Percentiles rank a stretch among this genome's conserved stretches.
These are phyloP conservation scores for Dolomedes plantarius DNA, from an alignment of 2,888 invertebrate genomes.

Conservation along the genomic window DNA sequence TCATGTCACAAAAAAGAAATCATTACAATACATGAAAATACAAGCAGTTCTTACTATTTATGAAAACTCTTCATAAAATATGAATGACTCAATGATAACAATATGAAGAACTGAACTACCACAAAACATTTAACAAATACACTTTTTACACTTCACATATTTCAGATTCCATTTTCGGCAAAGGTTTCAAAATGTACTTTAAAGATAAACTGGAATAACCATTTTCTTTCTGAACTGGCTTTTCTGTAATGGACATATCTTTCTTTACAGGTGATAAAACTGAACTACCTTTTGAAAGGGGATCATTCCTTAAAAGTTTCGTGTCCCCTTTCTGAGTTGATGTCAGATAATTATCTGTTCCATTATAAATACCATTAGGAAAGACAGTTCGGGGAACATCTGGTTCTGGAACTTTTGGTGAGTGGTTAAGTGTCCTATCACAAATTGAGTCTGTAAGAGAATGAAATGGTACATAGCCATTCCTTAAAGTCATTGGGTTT, in stretches of 20 bases:
- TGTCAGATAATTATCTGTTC: slow-evolving; percentile 44
- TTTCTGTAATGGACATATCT: not conserved
- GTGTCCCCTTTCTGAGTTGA: slow-evolving; percentile 39
- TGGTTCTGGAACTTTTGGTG: slow-evolving; percentile 46
- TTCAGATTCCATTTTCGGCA: slow-evolving; percentile 63
- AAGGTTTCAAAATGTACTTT: slow-evolving; percentile 46
- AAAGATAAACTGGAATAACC: slow-evolving; percentile 35
- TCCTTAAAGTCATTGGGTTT: slow-evolving; percentile 21
- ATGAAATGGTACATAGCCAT: slow-evolving; percentile 58
- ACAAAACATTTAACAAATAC: not conserved
- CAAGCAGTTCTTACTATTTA: too few species aligned
- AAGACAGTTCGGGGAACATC: slow-evolving; percentile 33
- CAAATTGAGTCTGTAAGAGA: slow-evolving; percentile 21
- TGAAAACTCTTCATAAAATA: too few species aligned
- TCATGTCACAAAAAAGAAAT: too few species aligned
- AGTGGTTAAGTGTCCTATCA: slow-evolving; percentile 4
- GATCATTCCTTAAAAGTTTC: slow-evolving; percentile 31
- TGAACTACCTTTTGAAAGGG: slow-evolving; percentile 18
- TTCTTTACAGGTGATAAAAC: not conserved
- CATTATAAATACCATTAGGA: slow-evolving; percentile 22
- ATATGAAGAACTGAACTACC: not conserved
- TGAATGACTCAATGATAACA: not conserved
- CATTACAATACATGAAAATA: too few species aligned
- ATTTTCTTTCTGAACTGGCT: not conserved
- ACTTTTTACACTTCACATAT: slow-evolving; percentile 61